Evolutionary conservation across 1,140 invertebrate species (phyloP).

Genomic region (Semibalanus balanoides): DNA sequence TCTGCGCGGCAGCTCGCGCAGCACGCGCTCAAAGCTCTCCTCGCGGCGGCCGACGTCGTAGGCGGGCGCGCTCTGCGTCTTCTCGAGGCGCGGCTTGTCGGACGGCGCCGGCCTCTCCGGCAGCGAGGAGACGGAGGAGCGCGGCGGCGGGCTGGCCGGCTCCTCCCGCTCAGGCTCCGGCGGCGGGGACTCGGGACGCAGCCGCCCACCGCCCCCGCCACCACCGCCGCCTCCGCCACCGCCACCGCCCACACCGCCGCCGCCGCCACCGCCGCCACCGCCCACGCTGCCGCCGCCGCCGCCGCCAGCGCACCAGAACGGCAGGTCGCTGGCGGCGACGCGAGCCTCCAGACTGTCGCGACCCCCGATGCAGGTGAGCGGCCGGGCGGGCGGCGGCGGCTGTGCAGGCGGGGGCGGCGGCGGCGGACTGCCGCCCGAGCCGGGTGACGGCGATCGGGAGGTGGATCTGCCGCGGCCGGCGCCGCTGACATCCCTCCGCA

Average conservation of each 20-base stretch:
- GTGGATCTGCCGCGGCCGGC: no score
- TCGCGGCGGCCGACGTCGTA: conserved; percentile 37
- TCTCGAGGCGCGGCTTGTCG: conserved; percentile 38
- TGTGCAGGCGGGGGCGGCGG: conserved; percentile 5
- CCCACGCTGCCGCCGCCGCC: no score
- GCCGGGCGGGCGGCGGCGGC: conserved; percentile 9
- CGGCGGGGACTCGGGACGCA: no score
- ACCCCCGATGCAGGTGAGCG: conserved; percentile 14
- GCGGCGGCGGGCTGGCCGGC: no score
- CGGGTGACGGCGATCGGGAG: no score
- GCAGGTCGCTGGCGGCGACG: no score
- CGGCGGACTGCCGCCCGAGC: background rate
- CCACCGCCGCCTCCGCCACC: no score
- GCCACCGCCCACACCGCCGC: no score
- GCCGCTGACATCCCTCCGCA: no score
- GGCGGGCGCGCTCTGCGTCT: conserved; percentile 57
- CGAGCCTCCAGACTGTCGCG: conserved; percentile 21
- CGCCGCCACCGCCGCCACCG: no score
- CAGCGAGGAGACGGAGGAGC: background rate
- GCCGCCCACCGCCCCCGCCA: no score
- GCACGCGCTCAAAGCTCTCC: background rate
- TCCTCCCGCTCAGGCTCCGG: background rate
- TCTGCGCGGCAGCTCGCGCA: background rate
- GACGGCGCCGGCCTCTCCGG: conserved; percentile 5
- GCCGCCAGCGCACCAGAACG: no score